Evolutionary conservation across 2,113 vertebrate species (phyloP), one percentile per base, ranked within the genome.

Genomic region (Pelmatolapia mariae): DNA sequence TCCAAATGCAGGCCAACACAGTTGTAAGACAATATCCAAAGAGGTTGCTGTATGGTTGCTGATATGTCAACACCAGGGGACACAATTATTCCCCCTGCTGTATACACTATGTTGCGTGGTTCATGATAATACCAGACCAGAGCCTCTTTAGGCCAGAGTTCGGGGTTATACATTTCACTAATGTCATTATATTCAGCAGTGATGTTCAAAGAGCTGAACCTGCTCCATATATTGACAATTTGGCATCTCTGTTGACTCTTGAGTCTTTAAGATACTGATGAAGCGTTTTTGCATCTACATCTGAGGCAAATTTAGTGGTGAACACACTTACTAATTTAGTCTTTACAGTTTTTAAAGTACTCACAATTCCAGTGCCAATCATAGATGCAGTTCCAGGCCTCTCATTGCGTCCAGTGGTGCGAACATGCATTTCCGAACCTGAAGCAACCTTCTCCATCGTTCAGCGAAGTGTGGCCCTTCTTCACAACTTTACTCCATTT

Each of bases 351-450:
- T 63, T 63, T 66, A 36, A 36, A 66, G 61, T 66, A 66, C 1
- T 36, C 6, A 66, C 3, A 66, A 66, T n/a, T 12, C 10, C 61
- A 66, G 61, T 36, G 31, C 18, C 0, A 66, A 36, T 66, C 31
- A 66, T n/a, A 66, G 61, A n/a, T 66, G 33, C 18, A 36, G 18
- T 66, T 38, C 61, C 31, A n/a, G 31, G 18, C 10, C 10, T 33
- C 31, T 66, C 0, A 0, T 38, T n/a, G 61, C 6, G 0, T n/a
- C 18, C 0, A 66, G 61, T n/a, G 31, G 31, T 38, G 33, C 31
- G 31, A 66, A 66, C 31, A 38, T 66, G 18, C 18, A 61, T 61
- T 31, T 18, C 26, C 16, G 1, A 33, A 61, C 29, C 29, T 61
- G 57, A 61, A 10, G 15, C 59, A 38, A 66, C 31, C 61, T n/a